Evolutionary conservation across 2,888 invertebrate genomes (phyloP).

Genomic region (Therioaphis trifolii): DNA sequence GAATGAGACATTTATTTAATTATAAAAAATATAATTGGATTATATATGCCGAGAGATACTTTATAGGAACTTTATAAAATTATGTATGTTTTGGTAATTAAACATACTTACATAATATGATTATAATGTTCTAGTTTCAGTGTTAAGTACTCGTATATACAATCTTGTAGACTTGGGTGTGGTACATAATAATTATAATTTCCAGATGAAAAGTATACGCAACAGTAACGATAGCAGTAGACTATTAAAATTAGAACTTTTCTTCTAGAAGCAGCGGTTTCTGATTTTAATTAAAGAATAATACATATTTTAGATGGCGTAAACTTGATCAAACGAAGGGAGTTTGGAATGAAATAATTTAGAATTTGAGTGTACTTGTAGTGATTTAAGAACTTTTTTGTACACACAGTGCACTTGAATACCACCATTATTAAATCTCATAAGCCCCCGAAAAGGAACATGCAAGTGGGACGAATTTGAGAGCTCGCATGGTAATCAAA

Average conservation of each 20-base stretch:
- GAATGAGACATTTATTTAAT: too few species aligned
- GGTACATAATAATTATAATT: slow-evolving; percentile 35
- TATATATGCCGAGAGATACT: too few species aligned
- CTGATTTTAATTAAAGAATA: slow-evolving; percentile 16
- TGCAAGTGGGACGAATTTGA: not conserved
- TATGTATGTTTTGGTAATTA: too few species aligned
- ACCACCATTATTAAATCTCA: slow-evolving; percentile 29
- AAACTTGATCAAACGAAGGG: not conserved
- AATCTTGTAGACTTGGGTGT: not conserved
- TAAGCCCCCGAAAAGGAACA: not conserved
- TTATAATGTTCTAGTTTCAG: too few species aligned
- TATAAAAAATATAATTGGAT: too few species aligned
- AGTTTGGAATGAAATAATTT: slow-evolving; percentile 15
- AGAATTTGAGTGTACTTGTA: not conserved
- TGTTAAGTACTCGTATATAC: too few species aligned
- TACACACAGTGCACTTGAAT: not conserved
- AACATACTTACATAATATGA: too few species aligned
- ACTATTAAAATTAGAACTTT: slow-evolving; percentile 16
- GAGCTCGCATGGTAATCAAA: slow-evolving; percentile 28
- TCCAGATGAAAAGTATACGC: not conserved
- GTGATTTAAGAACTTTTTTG: not conserved
- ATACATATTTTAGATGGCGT: not conserved
- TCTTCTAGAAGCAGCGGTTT: not conserved
- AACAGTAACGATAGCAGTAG: not conserved
- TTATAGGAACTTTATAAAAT: too few species aligned